Conservation (phyloP, 2,797 vertebrate species). For the Hirundo rustica region DNA sequence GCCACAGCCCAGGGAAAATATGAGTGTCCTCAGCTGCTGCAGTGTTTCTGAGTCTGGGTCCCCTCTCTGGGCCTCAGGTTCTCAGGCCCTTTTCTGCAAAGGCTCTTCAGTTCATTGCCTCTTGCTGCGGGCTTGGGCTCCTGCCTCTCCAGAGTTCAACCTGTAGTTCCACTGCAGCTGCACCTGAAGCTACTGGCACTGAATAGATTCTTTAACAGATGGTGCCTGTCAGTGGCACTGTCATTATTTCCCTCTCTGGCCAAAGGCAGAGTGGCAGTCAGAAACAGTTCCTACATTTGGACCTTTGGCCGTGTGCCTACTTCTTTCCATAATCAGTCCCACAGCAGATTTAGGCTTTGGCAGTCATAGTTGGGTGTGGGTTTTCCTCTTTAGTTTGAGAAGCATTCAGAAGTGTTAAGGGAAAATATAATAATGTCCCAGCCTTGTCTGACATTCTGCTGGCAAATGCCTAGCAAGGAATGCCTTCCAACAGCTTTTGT, state of each 20-base stretch:
- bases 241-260: neutral
- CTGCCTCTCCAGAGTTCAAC: neutral
- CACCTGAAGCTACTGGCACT: neutral
- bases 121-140: rapidly evolving
- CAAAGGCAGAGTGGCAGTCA: neutral
- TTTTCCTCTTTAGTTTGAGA: neutral
- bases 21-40: neutral
- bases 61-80: neutral
- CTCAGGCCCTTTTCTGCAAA: neutral
- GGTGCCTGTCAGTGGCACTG: neutral
- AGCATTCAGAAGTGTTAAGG: neutral
- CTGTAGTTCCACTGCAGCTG: neutral
- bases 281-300: neutral
- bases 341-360: neutral
- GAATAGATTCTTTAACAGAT: neutral
- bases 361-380: neutral
- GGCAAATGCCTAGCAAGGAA: neutral
- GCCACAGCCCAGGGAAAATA: neutral
- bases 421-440: neutral
- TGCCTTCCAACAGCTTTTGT: neutral
- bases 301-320: neutral
- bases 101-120: neutral
- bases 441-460: neutral
- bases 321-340: neutral
- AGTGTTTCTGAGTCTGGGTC: neutral